Base-by-base conservation (phyloP, 2,797 vertebrate species). In the Sparus aurata region DNA sequence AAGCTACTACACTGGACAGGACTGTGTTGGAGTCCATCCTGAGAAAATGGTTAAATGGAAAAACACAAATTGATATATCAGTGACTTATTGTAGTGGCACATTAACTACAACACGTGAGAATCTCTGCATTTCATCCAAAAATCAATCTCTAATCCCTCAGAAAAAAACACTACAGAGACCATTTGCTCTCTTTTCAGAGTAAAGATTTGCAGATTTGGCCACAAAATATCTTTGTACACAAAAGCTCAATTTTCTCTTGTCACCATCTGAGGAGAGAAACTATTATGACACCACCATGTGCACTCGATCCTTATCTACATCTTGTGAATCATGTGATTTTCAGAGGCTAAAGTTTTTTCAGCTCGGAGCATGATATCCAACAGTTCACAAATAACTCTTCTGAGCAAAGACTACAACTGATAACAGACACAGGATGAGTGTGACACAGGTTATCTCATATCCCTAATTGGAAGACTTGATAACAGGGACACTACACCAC, bases 361-460 rank as follows among this genome's bases (percentile, higher is more conserved):
- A 52, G 12, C 15, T 11, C 8, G 38, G 58, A 41, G 18, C 22
- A 27, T 45, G 38, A 88, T 80, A 60, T 60, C 58, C 4, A 73
- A 61, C 9, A 43, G 27, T 54, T 61, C 23, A 47, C 41, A 61
- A 73, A 69, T 67, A 80, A 68, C 69, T 61, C 23, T 61, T 20
- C 55, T 12, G 67, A 69, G 43, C 77, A 85, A 87, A 90, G 79
- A 88, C 75, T 80, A 82, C 63, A 53, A 25, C 73, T 78, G 87
- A 92, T 90, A 89, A 77, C 46, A 55, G 12, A 43, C 49, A 71
- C 66, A 68, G 43, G 23, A 57, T 74, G 59, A 81, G 57, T 22
- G 71, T 66, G 72, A 79, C 77, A 83, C 22, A 75, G 75, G 86
- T 77, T 75, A 77, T 4, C 54, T 50, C 54, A 77, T 68, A 71